These are phyloP conservation scores for Mormyrops boulengeri DNA, from an alignment of 2,797 vertebrate genomes.

Conservation along the genomic window DNA sequence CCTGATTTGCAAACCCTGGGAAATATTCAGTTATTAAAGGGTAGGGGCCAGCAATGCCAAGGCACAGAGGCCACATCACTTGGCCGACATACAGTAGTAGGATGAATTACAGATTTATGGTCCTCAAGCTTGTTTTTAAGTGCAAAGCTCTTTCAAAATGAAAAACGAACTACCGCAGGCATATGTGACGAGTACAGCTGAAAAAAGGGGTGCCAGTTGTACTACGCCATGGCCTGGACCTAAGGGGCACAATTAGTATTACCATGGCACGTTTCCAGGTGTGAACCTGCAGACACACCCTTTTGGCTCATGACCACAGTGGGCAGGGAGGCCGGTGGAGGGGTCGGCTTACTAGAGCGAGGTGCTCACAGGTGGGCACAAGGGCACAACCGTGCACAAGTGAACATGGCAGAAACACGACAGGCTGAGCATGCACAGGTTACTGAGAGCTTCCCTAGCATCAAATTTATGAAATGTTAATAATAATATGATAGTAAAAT, in stretches of 20 bases:
- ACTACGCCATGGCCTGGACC: neutral
- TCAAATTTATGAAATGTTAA: neutral
- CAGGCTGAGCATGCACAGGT: neutral
- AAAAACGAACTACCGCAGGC: neutral
- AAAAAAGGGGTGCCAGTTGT: neutral
- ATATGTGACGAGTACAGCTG: neutral
- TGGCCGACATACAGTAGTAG: neutral
- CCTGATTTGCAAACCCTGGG: neutral
- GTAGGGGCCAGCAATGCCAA: neutral
- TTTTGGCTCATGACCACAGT: neutral
- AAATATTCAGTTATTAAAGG: neutral
- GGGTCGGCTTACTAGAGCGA: neutral
- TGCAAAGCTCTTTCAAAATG: neutral
- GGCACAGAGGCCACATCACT: neutral
- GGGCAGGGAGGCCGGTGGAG: neutral
- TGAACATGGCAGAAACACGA: neutral
- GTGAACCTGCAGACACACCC: neutral
- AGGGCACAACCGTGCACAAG: neutral
- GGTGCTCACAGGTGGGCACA: neutral
- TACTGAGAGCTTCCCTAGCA: neutral
- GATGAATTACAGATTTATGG: conserved; percentile 1
- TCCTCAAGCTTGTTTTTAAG: neutral
- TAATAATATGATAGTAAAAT: neutral
- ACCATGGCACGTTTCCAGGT: neutral
- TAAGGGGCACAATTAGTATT: neutral